Conservation (phyloP, 2,113 vertebrate species). For the Siniperca knerii region DNA sequence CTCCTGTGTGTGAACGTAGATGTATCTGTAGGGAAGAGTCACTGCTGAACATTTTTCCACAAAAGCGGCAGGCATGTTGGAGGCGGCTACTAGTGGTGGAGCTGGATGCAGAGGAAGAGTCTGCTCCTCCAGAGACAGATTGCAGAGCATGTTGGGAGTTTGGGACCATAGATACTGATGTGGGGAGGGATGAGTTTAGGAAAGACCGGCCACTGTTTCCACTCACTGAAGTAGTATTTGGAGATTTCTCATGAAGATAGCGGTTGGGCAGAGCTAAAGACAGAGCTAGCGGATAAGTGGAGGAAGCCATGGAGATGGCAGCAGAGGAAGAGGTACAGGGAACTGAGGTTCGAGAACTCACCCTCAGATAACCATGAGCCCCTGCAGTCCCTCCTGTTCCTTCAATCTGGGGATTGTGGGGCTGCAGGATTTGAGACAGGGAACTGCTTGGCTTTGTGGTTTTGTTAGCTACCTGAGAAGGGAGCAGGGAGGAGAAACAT, state of each 20-base stretch:
- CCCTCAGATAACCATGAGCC: constrained; percentile 58
- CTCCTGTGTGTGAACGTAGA: constrained; percentile 92
- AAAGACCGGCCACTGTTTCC: constrained; percentile 74
- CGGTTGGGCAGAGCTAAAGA: constrained; percentile 80
- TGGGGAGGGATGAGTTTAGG: constrained; percentile 70
- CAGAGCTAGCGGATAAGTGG: constrained; percentile 77
- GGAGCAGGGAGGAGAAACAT: constrained; percentile 82
- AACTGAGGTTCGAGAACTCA: constrained; percentile 61
- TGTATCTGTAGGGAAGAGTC: constrained; percentile 95
- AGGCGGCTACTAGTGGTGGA: constrained; percentile 70
- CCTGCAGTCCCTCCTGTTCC: constrained; percentile 51
- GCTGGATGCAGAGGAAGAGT: constrained; percentile 61
- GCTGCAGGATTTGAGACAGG: constrained; percentile 81
- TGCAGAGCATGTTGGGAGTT: constrained; percentile 74
- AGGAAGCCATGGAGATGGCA: constrained; percentile 66
- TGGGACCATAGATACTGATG: constrained; percentile 57
- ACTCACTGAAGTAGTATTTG: constrained; percentile 74
- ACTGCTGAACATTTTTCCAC: constrained; percentile 92
- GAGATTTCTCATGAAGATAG: constrained; percentile 86
- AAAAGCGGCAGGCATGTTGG: constrained; percentile 91
- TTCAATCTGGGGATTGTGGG: constrained; percentile 79
- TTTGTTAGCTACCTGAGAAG: constrained; percentile 75
- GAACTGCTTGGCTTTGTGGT: constrained; percentile 72
- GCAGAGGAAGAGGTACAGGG: constrained; percentile 72
- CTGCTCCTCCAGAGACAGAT: constrained; percentile 55